phyloP scores from a whole-genome alignment of 2,888 invertebrate genomes.

The Pseudococcus jackbeardsleyi region DNA sequence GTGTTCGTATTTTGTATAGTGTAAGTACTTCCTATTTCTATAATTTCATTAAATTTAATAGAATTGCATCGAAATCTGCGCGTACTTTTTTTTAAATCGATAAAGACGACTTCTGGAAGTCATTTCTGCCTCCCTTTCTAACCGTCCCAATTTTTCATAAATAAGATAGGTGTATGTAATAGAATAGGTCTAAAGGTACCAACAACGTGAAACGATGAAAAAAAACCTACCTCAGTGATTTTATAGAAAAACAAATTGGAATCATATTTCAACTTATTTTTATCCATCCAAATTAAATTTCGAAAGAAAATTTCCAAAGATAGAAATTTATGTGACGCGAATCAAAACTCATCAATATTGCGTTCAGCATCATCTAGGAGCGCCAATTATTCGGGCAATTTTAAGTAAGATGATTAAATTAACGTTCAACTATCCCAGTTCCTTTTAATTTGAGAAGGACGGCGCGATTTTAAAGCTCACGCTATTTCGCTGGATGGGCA shows the following conservation, averaged over 20 bases:
- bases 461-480: conserved; percentile 3
- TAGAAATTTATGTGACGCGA: conserved; percentile 1
- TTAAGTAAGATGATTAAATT: conserved; percentile 39
- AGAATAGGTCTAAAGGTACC: too few species aligned
- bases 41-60: not conserved
- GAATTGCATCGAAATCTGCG: not conserved
- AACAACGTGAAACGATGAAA: too few species aligned
- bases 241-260: too few species aligned
- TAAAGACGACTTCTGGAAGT: too few species aligned
- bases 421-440: conserved; percentile 32
- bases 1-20: not conserved
- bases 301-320: not conserved
- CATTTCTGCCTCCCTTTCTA: too few species aligned
- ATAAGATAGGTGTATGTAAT: too few species aligned
- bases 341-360: not conserved
- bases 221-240: too few species aligned
- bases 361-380: conserved; percentile 37
- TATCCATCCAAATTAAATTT: not conserved
- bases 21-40: not conserved
- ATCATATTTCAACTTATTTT: too few species aligned
- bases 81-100: not conserved
- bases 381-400: conserved; percentile 7
- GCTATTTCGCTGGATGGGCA: not conserved
- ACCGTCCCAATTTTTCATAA: too few species aligned
- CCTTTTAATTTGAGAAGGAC: conserved; percentile 13